Conservation (phyloP, 2,797 vertebrate species). For the Uromys caudimaculatus region DNA sequence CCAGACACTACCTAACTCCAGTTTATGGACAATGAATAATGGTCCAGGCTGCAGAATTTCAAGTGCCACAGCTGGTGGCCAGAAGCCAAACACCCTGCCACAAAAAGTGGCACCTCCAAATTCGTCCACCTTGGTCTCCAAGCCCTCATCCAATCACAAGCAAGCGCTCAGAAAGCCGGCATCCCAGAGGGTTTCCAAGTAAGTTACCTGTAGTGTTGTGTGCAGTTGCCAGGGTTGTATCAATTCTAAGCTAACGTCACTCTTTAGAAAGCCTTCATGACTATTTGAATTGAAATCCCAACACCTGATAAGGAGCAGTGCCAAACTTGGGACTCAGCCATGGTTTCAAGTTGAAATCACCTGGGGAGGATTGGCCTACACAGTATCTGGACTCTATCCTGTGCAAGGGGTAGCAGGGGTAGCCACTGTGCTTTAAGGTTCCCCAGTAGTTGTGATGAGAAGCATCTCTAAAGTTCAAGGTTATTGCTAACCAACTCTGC, state of each 20-base stretch:
- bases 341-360: neutral
- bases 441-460: neutral
- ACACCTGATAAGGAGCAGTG: neutral
- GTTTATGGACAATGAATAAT: slow-evolving; percentile 80
- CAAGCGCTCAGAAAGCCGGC: slow-evolving; percentile 90
- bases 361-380: neutral
- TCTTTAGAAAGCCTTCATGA: slow-evolving; percentile 4
- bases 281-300: neutral
- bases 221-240: neutral
- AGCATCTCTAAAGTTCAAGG: neutral
- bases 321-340: neutral
- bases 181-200: slow-evolving; percentile 92
- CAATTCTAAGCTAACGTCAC: neutral
- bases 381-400: neutral
- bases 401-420: neutral
- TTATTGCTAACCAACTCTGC: neutral
- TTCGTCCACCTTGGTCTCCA: slow-evolving; percentile 85
- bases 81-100: slow-evolving; percentile 83
- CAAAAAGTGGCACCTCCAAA: slow-evolving; percentile 85
- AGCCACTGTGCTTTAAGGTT: neutral
- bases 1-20: slow-evolving; percentile 84
- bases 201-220: slow-evolving; percentile 83
- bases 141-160: slow-evolving; percentile 87
- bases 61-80: slow-evolving; percentile 84
- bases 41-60: slow-evolving; percentile 83